phyloP scores from a whole-genome alignment of 2,888 invertebrate species.

The Meandrusa payeni region DNA sequence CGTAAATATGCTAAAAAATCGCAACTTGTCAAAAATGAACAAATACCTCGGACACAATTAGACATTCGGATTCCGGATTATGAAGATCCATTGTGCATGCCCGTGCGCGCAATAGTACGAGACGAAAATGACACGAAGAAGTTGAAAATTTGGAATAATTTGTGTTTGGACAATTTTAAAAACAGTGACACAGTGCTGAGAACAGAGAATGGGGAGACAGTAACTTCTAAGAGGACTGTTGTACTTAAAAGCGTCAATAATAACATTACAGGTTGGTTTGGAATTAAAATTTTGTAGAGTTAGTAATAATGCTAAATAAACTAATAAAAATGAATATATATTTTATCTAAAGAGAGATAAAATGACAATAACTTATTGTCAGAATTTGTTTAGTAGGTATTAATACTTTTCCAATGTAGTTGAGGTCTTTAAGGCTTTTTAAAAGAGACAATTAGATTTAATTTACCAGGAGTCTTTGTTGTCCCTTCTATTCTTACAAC shows the following conservation, averaged over 20 bases:
- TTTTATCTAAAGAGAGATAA: too few relatives aligned
- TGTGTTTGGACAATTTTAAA: conserved; percentile 59
- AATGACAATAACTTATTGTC: too few relatives aligned
- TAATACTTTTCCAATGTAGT: too few relatives aligned
- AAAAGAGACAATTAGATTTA: too few relatives aligned
- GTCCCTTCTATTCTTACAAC: too few relatives aligned
- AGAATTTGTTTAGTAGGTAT: too few relatives aligned
- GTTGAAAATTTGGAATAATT: conserved; percentile 60
- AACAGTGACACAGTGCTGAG: conserved; percentile 45
- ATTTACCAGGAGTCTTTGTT: too few relatives aligned
- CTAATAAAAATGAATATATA: too few relatives aligned
- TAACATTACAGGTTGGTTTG: conserved; percentile 47
- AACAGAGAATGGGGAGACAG: conserved; percentile 45
- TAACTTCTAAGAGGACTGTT: conserved; percentile 49
- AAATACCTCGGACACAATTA: conserved; percentile 37
- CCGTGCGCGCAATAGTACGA: conserved; percentile 50
- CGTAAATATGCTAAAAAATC: conserved; percentile 9
- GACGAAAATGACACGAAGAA: conserved; percentile 45
- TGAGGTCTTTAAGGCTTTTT: too few relatives aligned
- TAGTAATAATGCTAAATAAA: too few relatives aligned
- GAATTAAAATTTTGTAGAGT: neutral
- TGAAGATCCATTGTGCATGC: conserved; percentile 65
- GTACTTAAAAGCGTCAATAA: conserved; percentile 56
- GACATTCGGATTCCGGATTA: conserved; percentile 62
- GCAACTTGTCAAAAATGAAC: conserved; percentile 19